Evolutionary conservation across 92 coral and sea anemone species (phyloP), one percentile per base, ranked within the genome.

Genomic region (Zoanthus sociatus): DNA sequence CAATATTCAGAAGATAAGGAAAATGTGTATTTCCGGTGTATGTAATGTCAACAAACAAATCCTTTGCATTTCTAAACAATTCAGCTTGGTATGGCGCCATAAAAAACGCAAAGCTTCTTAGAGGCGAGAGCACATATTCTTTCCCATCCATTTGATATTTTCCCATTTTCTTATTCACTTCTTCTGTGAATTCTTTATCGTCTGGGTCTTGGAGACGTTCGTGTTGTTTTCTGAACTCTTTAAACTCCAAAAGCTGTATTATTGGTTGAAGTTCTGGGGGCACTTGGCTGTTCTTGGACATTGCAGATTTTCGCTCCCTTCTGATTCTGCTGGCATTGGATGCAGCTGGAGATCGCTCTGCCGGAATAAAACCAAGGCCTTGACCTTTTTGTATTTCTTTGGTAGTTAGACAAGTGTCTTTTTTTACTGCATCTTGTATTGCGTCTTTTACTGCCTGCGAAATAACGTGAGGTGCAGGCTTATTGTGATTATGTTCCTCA

Each of bases 291-390:
- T 7, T 48, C 7, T 71, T 12, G 21, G 88, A 47, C 45, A 64
- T 16, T 11, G 84, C 89, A 47, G 68, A 20, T 75, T 56, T 58
- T 50, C 89, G 50, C 71, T 89, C 91, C 48, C 84, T 8, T 13
- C 84, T 16, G 17, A 89, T 50, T 69, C 92, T 70, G 63, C 60
- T 33, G 7, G 86, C 18, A 82, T 90, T 87, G 1, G 90, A 71
- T 20, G 93, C 93, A 16, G 84, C 90, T 74, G 90, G 93, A 45
- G 84, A 90, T 37, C 75, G 73, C 61, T 90, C 87, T 1, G 93
- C 93, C 14, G 93, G 93, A 12, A 90, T 90, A 53, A 90, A 90
- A 37, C 93, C 93, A 12, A 90, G 60, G 7, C 84, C 93, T 4
- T 90, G 90, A 0, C 92, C 90, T 26, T 90, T 86, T 30, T 86